Evolutionary conservation across 2,113 vertebrate genomes (phyloP).

Genomic region (Chelonoidis abingdonii): DNA sequence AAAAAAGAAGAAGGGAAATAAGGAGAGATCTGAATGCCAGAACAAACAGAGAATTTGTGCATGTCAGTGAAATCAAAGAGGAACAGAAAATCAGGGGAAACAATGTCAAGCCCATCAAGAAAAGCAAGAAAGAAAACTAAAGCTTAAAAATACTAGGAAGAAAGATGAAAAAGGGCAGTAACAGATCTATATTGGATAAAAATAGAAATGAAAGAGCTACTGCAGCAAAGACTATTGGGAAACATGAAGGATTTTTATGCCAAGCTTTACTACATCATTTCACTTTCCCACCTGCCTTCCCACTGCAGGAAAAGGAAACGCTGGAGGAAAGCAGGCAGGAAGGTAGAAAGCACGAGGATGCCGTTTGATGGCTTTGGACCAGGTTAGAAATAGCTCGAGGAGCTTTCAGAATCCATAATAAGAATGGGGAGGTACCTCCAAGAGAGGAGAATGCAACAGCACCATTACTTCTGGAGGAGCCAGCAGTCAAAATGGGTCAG

Average conservation of each 20-base stretch:
- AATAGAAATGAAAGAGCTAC: conserved; percentile 55
- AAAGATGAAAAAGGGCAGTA: conserved; percentile 52
- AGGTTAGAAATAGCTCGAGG: background rate
- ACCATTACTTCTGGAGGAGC: background rate
- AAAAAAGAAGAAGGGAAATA: conserved; percentile 61
- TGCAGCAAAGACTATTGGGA: conserved; percentile 39
- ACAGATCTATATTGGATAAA: conserved; percentile 68
- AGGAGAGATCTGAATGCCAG: conserved; percentile 58
- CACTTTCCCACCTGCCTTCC: background rate
- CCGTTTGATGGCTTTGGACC: background rate
- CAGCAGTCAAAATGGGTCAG: background rate
- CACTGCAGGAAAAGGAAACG: background rate
- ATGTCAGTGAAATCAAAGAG: conserved; percentile 66
- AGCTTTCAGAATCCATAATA: accelerated
- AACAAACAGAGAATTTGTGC: conserved; percentile 46
- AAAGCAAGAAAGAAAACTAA: conserved; percentile 62
- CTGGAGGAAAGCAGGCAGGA: background rate
- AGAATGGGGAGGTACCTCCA: background rate
- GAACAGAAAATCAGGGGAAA: conserved; percentile 65
- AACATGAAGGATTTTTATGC: conserved; percentile 37
- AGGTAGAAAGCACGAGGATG: accelerated
- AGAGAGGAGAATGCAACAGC: background rate
- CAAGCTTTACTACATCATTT: conserved; percentile 28
- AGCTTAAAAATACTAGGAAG: conserved; percentile 56
- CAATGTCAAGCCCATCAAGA: conserved; percentile 60